Evolutionary conservation across 2,113 vertebrate genomes (phyloP), one percentile per base, ranked within the genome.

Genomic region (Taurulus bubalis): DNA sequence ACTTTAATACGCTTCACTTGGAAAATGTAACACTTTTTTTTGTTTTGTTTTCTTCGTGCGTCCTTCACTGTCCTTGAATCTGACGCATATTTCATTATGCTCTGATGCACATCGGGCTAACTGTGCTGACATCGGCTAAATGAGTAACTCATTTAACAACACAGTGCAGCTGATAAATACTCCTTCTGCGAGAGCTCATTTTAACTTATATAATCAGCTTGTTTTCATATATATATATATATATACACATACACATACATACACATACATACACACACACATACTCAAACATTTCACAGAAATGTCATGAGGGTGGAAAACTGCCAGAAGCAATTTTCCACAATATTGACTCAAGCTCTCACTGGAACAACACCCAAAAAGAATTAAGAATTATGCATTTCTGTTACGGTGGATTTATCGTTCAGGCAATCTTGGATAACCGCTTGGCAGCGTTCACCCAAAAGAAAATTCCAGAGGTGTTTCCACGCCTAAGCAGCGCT

Each of bases 401-500:
- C 75, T 80, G 47, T 55, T 77, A 16, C 8, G 40, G 26, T 34
- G 30, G 83, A 87, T 63, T 70, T 80, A 75, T 89, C 73, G 56
- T 85, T 83, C 16, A 47, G 58, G 64, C 72, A 55, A 81, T 88
- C 79, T 79, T 67, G 45, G 60, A 77, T 78, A 76, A 80, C 75
- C 76, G 38, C 86, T 85, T 88, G 87, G 87, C 87, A 84, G 73
- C 58, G 2, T 38, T 83, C 45, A 6, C 40, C 62, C 40, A 42
- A 8, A 22, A 55, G 59, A 72, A 87, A 74, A 87, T 83, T 87
- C 89, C 85, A 86, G 71, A 77, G 79, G 73, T 84, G 47, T 89
- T 92, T 86, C 80, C 86, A 80, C 63, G 60, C 84, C 75, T 74
- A 55, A 66, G 76, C 80, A 85, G 74, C 71, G 30, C 82, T 88